phyloP scores from a whole-genome alignment of 2,797 vertebrate genomes.

The Pangasius macronema region DNA sequence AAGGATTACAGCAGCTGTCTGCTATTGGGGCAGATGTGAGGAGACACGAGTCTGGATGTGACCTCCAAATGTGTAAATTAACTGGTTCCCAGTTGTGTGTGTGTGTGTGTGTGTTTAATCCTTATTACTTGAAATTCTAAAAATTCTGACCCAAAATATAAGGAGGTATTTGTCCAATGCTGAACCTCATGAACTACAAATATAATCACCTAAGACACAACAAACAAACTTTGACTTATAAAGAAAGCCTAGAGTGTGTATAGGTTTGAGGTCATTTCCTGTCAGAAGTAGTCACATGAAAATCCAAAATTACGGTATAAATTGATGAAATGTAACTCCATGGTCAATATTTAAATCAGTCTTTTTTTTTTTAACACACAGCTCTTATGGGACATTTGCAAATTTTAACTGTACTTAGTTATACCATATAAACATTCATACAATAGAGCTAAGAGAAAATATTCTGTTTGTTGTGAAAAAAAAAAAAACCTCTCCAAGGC shows the following conservation, averaged over 20 bases:
- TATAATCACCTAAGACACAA: background rate
- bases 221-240: background rate
- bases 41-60: background rate
- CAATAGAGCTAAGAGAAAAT: background rate
- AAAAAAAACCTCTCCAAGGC: background rate
- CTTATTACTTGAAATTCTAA: background rate
- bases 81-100: background rate
- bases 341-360: background rate
- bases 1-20: conserved; percentile 55
- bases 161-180: background rate
- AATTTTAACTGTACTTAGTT: background rate
- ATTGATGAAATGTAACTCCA: background rate
- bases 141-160: background rate
- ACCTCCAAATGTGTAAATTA: background rate
- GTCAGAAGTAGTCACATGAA: background rate
- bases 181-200: background rate
- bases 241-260: background rate
- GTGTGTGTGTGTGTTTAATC: background rate
- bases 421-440: background rate
- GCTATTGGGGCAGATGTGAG: conserved; percentile 33
- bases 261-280: background rate
- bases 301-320: background rate
- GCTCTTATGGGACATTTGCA: background rate
- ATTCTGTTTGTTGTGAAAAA: background rate
- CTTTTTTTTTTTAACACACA: background rate